Evolutionary conservation across 1,140 invertebrate species (phyloP).

Genomic region (Drosophila watanabei): DNA sequence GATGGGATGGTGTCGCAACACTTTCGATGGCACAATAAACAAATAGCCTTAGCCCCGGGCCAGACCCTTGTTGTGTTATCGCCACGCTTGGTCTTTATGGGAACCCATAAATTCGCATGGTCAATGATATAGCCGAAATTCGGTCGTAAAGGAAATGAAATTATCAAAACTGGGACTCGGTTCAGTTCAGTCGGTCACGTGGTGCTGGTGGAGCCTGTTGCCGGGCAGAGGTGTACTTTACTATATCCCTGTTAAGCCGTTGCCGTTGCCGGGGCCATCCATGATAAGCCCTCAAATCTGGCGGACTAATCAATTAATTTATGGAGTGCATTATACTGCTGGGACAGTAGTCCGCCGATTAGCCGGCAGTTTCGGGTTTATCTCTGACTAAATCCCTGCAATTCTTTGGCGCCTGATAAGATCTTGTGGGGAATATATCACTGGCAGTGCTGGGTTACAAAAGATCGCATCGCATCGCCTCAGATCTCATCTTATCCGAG

Average conservation of each 20-base stretch:
- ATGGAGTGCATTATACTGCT: slow-evolving; percentile 17
- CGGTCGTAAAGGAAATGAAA: slow-evolving; percentile 49
- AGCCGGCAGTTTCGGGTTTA: slow-evolving; percentile 26
- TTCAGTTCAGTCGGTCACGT: slow-evolving; percentile 28
- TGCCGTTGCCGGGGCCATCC: slow-evolving; percentile 12
- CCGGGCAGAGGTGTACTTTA: slow-evolving; percentile 19
- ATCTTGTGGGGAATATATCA: slow-evolving; percentile 1
- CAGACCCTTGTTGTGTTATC: slow-evolving; percentile 47
- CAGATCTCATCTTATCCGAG: neutral
- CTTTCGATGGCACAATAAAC: slow-evolving; percentile 55
- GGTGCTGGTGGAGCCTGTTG: slow-evolving; percentile 15
- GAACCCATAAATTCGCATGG: slow-evolving; percentile 49
- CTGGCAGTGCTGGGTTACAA: slow-evolving; percentile 5
- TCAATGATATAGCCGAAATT: slow-evolving; percentile 48
- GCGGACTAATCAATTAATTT: slow-evolving; percentile 56
- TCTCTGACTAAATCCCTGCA: slow-evolving; percentile 18
- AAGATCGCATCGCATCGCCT: neutral
- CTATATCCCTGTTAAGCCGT: slow-evolving; percentile 29
- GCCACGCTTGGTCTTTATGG: slow-evolving; percentile 44
- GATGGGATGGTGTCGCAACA: slow-evolving; percentile 36
- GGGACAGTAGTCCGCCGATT: slow-evolving; percentile 2
- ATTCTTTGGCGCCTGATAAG: slow-evolving; percentile 3
- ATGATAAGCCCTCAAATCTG: slow-evolving; percentile 50
- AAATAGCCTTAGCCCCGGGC: slow-evolving; percentile 12
- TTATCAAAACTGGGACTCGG: slow-evolving; percentile 38